A percentile compares a stretch with the other conserved stretches of the same genome.
These are phyloP conservation scores for Timema podura DNA, from an alignment of 2,888 invertebrate genomes.

Conservation along the genomic window DNA sequence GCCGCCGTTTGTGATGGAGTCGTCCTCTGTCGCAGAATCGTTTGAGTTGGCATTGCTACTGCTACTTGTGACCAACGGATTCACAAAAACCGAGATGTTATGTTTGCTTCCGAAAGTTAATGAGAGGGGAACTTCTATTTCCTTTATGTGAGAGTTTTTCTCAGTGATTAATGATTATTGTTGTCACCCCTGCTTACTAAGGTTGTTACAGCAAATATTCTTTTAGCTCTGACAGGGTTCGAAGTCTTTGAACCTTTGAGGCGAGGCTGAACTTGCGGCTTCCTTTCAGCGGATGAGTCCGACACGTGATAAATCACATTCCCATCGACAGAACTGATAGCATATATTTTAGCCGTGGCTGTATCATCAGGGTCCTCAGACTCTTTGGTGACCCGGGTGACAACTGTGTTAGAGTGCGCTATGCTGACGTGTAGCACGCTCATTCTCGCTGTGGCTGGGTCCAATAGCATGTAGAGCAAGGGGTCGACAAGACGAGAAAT, in stretches of 20 bases:
- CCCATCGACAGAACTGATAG: slow-evolving; percentile 77
- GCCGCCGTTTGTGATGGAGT: slow-evolving; percentile 34
- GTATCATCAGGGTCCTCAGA: slow-evolving; percentile 42
- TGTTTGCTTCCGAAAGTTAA: slow-evolving; percentile 48
- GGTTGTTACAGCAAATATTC: slow-evolving; percentile 54
- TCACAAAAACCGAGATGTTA: slow-evolving; percentile 62
- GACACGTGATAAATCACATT: slow-evolving; percentile 65
- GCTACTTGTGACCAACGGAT: slow-evolving; percentile 51
- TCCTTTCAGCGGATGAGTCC: slow-evolving; percentile 37
- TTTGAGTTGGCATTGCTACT: slow-evolving; percentile 42
- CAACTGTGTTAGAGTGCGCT: slow-evolving; percentile 38
- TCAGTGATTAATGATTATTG: slow-evolving; percentile 47
- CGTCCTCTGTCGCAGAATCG: slow-evolving; percentile 43
- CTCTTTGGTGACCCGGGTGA: slow-evolving; percentile 20
- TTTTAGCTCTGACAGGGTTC: slow-evolving; percentile 47
- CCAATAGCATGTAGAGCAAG: slow-evolving; percentile 67
- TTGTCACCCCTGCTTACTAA: slow-evolving; percentile 44
- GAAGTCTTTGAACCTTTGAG: slow-evolving; percentile 30
- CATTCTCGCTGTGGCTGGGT: slow-evolving; percentile 74
- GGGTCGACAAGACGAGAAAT: slow-evolving; percentile 74
- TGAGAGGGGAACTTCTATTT: slow-evolving; percentile 50
- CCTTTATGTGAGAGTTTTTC: slow-evolving; percentile 42
- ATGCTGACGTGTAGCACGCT: slow-evolving; percentile 71
- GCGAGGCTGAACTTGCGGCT: slow-evolving; percentile 9
- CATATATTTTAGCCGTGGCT: slow-evolving; percentile 61